Conservation (phyloP, 2,797 vertebrate genomes). For the Cyprinodon diabolis region DNA sequence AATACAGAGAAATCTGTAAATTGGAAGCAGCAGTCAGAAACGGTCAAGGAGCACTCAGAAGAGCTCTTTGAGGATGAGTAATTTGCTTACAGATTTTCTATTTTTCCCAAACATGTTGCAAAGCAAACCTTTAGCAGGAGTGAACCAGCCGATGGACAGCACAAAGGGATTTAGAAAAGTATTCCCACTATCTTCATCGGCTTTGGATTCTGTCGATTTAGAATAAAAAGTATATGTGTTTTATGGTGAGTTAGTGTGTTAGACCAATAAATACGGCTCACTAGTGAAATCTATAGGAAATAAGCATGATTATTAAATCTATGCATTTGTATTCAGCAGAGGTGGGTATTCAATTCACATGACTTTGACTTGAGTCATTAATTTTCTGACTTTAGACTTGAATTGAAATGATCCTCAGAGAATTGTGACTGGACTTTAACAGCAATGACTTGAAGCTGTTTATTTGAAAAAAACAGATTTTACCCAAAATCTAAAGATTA, state of each 20-base stretch:
- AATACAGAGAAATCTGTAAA: conserved; percentile 64
- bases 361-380: too few relatives aligned
- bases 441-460: too few relatives aligned
- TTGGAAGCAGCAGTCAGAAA: conserved; percentile 70
- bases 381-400: too few relatives aligned
- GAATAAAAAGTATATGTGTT: background rate
- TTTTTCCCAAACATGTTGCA: conserved; percentile 69
- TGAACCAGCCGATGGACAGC: conserved; percentile 4
- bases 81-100: conserved; percentile 74
- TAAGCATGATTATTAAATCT: background rate
- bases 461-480: too few relatives aligned
- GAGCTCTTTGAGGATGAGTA: conserved; percentile 70
- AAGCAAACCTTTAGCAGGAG: conserved; percentile 65
- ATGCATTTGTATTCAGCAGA: background rate
- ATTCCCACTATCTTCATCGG: background rate
- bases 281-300: background rate
- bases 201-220: background rate
- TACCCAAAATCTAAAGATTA: too few relatives aligned
- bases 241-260: background rate
- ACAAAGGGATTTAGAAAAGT: background rate
- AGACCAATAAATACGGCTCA: too few relatives aligned
- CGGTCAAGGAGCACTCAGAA: conserved; percentile 71
- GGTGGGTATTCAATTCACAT: too few relatives aligned
- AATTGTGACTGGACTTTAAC: too few relatives aligned
- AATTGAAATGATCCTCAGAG: too few relatives aligned